Conservation (phyloP, 2,888 invertebrate species). For the Zootermopsis nevadensis region DNA sequence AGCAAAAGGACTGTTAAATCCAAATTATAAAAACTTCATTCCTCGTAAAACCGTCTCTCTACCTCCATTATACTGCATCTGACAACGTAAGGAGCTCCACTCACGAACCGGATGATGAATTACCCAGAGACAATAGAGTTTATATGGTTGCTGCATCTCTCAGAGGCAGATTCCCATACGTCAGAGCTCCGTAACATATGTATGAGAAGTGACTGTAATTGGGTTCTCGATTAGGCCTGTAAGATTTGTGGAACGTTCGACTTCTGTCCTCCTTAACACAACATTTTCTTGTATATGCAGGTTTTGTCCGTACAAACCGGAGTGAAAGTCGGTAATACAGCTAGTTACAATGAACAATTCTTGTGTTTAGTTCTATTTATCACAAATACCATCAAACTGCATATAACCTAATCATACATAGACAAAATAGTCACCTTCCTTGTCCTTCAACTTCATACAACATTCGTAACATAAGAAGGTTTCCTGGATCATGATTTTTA, state of each 20-base stretch:
- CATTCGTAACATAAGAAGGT: too few relatives aligned
- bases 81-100: background rate
- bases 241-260: background rate
- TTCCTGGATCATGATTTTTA: too few relatives aligned
- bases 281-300: background rate
- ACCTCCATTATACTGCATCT: background rate
- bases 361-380: too few relatives aligned
- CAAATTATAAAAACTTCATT: background rate
- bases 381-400: too few relatives aligned
- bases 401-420: too few relatives aligned
- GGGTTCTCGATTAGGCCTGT: background rate
- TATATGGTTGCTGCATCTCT: background rate
- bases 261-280: background rate
- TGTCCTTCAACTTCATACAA: too few relatives aligned
- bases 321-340: background rate
- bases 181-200: background rate
- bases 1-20: too few relatives aligned
- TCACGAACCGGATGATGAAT: background rate
- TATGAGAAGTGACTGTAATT: background rate
- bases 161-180: background rate
- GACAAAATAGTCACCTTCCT: too few relatives aligned
- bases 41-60: background rate
- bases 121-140: background rate
- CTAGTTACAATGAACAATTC: too few relatives aligned
- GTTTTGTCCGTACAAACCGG: background rate